Conservation (phyloP, 2,888 invertebrate genomes). For the Tetragonula carbonaria region DNA sequence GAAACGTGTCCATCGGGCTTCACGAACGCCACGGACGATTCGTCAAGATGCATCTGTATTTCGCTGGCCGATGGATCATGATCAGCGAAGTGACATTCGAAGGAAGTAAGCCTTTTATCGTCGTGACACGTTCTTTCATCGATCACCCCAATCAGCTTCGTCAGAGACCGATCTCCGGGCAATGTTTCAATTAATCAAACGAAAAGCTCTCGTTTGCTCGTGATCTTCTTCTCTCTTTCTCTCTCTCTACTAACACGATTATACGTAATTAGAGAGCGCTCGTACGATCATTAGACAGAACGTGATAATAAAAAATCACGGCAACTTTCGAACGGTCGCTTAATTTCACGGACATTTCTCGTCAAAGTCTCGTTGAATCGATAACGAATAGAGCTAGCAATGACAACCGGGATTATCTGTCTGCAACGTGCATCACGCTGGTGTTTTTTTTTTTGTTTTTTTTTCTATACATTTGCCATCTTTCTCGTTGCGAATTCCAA, state of each 20-base stretch:
- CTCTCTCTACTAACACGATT: conserved; percentile 10
- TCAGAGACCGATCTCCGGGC: not conserved
- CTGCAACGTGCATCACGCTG: not conserved
- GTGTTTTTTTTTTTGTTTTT: not conserved
- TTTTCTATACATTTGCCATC: conserved; percentile 48
- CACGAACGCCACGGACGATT: conserved; percentile 87
- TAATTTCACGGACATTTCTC: conserved; percentile 28
- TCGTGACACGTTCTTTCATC: not conserved
- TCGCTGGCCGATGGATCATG: conserved; percentile 89
- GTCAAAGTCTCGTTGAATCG: conserved; percentile 32
- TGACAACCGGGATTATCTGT: conserved; percentile 54
- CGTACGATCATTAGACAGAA: not conserved
- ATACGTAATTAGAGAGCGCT: conserved; percentile 27
- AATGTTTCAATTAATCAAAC: conserved; percentile 24
- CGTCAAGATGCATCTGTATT: conserved; percentile 87
- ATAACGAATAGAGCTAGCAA: conserved; percentile 46
- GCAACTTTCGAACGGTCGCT: conserved; percentile 21
- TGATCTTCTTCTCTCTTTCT: not conserved
- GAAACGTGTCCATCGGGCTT: conserved; percentile 89
- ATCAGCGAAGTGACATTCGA: conserved; percentile 89
- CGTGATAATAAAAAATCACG: conserved; percentile 27
- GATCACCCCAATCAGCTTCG: conserved; percentile 1
- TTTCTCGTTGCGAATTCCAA: conserved; percentile 42
- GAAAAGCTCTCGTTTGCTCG: not conserved
- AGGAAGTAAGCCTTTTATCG: conserved; percentile 84